Conservation (phyloP, 2,888 invertebrate genomes). For the Limnephilus rhombicus region DNA sequence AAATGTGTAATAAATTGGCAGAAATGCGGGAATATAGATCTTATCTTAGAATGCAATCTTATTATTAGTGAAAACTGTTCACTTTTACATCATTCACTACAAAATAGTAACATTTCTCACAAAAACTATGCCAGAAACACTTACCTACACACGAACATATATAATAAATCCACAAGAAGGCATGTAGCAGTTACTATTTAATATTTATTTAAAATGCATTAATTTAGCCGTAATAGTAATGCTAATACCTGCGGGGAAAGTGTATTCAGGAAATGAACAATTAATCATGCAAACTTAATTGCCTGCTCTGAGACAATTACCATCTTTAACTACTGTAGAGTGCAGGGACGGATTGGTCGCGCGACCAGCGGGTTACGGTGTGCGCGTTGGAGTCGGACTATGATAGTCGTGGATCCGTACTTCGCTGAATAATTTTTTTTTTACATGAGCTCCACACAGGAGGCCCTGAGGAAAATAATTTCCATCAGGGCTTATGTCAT, state of each 20-base stretch:
- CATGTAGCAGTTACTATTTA: not conserved
- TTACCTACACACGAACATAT: not conserved
- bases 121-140: not conserved
- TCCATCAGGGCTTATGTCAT: too few species aligned
- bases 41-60: not conserved
- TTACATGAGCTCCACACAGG: too few species aligned
- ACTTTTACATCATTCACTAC: not conserved
- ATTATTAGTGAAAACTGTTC: not conserved
- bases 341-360: not conserved
- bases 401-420: too few species aligned
- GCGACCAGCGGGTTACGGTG: not conserved
- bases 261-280: slow-evolving; percentile 52
- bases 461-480: too few species aligned
- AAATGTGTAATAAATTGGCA: too few species aligned
- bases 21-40: too few species aligned
- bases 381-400: too few species aligned
- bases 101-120: not conserved
- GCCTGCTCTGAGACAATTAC: slow-evolving; percentile 44
- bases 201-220: not conserved
- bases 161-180: not conserved
- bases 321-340: not conserved
- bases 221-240: not conserved
- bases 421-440: too few species aligned
- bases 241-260: slow-evolving; percentile 19
- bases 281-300: slow-evolving; percentile 55